A percentile compares a stretch with the other conserved stretches of the same genome.
phyloP scores from a whole-genome alignment of 2,797 vertebrate species.

The Oryzias sinensis region DNA sequence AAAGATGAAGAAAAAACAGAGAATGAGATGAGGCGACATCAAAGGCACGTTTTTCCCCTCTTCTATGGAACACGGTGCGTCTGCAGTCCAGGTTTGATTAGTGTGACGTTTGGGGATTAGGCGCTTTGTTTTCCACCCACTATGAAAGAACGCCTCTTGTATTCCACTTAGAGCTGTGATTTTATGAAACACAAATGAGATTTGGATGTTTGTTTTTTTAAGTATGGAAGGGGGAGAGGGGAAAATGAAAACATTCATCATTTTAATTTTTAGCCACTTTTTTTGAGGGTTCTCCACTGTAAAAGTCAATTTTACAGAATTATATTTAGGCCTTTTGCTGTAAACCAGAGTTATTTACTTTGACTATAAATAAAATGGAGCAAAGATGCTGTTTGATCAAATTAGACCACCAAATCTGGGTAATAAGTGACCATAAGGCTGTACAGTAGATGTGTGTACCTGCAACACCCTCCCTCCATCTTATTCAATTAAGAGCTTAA shows the following conservation, averaged over 20 bases:
- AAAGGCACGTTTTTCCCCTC: conserved; percentile 55
- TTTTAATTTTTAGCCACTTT: too few relatives aligned
- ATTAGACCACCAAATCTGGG: too few relatives aligned
- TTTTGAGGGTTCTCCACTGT: too few relatives aligned
- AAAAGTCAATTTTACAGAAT: too few relatives aligned
- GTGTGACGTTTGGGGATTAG: conserved; percentile 44
- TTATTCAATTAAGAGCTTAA: conserved; percentile 77
- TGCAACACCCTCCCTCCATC: conserved; percentile 44
- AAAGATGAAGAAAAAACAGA: conserved; percentile 43
- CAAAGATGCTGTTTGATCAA: too few relatives aligned
- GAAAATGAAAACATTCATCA: too few relatives aligned
- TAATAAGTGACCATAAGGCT: too few relatives aligned
- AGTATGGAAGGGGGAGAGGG: too few relatives aligned
- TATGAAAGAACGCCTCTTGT: conserved; percentile 24
- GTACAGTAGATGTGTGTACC: conserved; percentile 29
- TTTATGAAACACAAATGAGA: conserved; percentile 27
- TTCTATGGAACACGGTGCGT: conserved; percentile 32
- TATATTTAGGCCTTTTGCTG: too few relatives aligned
- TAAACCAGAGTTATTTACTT: too few relatives aligned
- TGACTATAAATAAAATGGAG: too few relatives aligned
- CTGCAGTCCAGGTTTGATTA: conserved; percentile 51
- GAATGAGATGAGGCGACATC: conserved; percentile 53
- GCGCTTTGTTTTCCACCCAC: conserved; percentile 25
- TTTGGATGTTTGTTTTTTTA: too few relatives aligned
- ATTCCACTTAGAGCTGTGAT: conserved; percentile 20